Evolutionary conservation across 2,888 invertebrate species (phyloP).

Genomic region (Strigamia crassipes): DNA sequence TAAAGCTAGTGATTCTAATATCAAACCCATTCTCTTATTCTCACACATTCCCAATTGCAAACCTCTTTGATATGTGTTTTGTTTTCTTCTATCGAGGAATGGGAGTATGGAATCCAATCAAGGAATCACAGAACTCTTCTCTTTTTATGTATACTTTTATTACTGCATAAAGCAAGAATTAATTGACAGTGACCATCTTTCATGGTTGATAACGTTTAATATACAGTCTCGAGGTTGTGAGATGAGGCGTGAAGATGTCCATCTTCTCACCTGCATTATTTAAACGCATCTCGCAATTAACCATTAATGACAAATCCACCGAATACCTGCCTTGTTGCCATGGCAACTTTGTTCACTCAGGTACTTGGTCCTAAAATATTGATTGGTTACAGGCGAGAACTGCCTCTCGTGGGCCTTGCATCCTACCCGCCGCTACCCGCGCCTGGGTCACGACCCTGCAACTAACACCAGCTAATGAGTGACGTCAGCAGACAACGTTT

Average conservation of each 20-base stretch:
- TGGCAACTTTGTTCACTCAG: not conserved
- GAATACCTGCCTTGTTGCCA: slow-evolving; percentile 4
- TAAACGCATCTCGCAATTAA: not conserved
- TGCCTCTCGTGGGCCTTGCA: slow-evolving; percentile 12
- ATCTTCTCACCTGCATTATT: slow-evolving; percentile 24
- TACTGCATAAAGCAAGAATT: not conserved
- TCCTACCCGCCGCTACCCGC: not conserved
- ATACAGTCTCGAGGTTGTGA: slow-evolving; percentile 1
- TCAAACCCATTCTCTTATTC: not conserved
- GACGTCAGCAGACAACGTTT: slow-evolving; percentile 10
- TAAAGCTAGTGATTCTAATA: slow-evolving; percentile 3
- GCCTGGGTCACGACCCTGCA: slow-evolving; percentile 5
- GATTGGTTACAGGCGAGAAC: slow-evolving; percentile 10
- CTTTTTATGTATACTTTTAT: not conserved
- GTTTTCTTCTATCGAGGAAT: not conserved
- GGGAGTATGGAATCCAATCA: not conserved
- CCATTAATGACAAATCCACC: slow-evolving; percentile 21
- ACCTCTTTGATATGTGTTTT: not conserved
- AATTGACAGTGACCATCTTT: not conserved
- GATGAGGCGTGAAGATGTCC: slow-evolving; percentile 43
- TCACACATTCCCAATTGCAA: not conserved
- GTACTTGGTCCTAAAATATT: slow-evolving; percentile 16
- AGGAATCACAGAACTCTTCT: not conserved
- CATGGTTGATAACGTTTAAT: not conserved
- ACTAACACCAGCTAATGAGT: slow-evolving; percentile 21